These are phyloP conservation scores for Thunnus maccoyii DNA, from an alignment of 2,113 vertebrate genomes.

Conservation along the genomic window DNA sequence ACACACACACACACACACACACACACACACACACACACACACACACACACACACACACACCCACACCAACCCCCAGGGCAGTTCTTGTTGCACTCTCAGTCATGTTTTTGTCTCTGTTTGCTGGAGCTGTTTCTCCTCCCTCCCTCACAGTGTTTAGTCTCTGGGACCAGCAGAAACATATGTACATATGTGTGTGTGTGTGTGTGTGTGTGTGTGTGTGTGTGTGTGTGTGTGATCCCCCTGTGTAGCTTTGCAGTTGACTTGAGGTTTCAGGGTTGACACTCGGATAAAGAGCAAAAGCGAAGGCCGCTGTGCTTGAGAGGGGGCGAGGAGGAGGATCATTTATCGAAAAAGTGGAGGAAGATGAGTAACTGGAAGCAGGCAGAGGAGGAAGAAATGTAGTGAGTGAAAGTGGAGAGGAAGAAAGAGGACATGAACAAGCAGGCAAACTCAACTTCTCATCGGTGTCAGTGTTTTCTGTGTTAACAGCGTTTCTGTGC, in stretches of 20 bases:
- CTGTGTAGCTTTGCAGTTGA: conserved; percentile 14
- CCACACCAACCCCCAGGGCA: conserved; percentile 9
- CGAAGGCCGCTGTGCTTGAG: conserved; percentile 8
- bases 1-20: background rate
- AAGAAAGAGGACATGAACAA: conserved; percentile 23
- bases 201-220: conserved; percentile 35
- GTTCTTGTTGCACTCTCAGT: conserved; percentile 37
- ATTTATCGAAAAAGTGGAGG: background rate
- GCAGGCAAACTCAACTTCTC: background rate
- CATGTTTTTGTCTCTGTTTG: conserved; percentile 48
- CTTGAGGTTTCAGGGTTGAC: conserved; percentile 35
- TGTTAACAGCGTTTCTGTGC: background rate
- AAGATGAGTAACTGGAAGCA: background rate
- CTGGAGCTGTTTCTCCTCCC: conserved; percentile 32
- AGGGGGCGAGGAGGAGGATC: background rate
- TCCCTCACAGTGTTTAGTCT: conserved; percentile 70
- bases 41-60: background rate
- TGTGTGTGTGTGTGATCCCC: conserved; percentile 24
- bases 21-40: background rate
- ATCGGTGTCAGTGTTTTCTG: background rate
- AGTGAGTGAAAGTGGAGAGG: background rate
- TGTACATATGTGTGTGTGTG: conserved; percentile 19
- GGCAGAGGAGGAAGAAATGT: background rate
- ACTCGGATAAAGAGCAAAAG: conserved; percentile 22
- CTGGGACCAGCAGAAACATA: conserved; percentile 50